These are phyloP conservation scores for Tragelaphus buxtoni DNA, from an alignment of 2,113 vertebrate genomes.

Conservation along the genomic window DNA sequence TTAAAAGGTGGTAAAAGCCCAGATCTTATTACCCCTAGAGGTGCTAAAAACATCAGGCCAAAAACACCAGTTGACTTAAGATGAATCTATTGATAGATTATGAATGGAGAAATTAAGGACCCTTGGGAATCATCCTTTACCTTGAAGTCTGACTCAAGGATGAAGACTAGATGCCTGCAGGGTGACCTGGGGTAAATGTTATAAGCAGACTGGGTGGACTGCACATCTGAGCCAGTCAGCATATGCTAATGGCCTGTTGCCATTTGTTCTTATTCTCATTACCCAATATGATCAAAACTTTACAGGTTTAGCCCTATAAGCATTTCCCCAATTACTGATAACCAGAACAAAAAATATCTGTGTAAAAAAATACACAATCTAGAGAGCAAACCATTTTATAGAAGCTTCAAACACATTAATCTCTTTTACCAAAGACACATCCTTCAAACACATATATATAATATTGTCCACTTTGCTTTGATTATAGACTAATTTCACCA, in stretches of 20 bases:
- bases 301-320: not conserved
- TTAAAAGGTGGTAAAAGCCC: not conserved
- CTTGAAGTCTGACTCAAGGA: not conserved
- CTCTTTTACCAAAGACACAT: not conserved
- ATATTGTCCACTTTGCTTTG: not conserved
- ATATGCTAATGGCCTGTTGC: not conserved
- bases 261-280: not conserved
- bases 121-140: not conserved
- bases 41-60: not conserved
- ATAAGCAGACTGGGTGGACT: not conserved
- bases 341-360: not conserved
- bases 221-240: not conserved
- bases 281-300: not conserved
- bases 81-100: not conserved
- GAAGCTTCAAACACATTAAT: not conserved
- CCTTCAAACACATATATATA: not conserved
- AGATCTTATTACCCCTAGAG: not conserved
- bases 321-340: not conserved
- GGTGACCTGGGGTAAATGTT: not conserved
- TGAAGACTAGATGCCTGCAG: not conserved
- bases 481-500: not conserved
- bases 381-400: not conserved
- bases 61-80: not conserved
- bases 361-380: not conserved
- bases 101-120: not conserved